phyloP scores from a whole-genome alignment of 2,888 invertebrate genomes.

The Rhogogaster chlorosoma region DNA sequence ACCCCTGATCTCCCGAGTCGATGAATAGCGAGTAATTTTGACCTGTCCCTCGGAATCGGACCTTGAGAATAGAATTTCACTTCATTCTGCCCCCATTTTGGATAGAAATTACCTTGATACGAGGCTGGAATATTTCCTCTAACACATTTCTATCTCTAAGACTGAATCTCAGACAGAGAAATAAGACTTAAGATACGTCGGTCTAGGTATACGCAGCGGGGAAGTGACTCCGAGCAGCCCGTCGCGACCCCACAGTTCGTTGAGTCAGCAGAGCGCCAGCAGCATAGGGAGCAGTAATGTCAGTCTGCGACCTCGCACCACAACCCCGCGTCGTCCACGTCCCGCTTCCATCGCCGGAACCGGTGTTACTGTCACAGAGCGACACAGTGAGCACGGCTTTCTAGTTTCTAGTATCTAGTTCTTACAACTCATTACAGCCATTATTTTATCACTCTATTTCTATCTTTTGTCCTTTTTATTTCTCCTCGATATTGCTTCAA shows the following conservation, averaged over 20 bases:
- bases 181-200: neutral
- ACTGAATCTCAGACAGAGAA: neutral
- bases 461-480: constrained; percentile 42
- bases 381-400: constrained; percentile 78
- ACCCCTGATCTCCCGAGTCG: neutral
- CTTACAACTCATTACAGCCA: too few species aligned
- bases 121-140: too few species aligned
- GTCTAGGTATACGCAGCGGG: constrained; percentile 85
- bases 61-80: neutral
- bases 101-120: too few species aligned
- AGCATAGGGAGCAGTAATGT: constrained; percentile 79
- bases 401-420: constrained; percentile 57
- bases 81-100: neutral
- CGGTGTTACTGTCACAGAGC: constrained; percentile 83
- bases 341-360: constrained; percentile 92
- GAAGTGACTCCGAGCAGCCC: constrained; percentile 87
- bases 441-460: neutral
- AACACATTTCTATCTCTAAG: neutral
- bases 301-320: constrained; percentile 82
- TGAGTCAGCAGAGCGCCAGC: constrained; percentile 86
- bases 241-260: constrained; percentile 92
- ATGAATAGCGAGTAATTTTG: too few species aligned
- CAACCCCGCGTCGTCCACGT: constrained; percentile 85
- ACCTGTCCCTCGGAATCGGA: neutral
- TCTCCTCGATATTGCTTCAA: constrained; percentile 39